These are phyloP conservation scores for Oxytorus armatus DNA, from an alignment of 2,888 invertebrate species.

Conservation along the genomic window DNA sequence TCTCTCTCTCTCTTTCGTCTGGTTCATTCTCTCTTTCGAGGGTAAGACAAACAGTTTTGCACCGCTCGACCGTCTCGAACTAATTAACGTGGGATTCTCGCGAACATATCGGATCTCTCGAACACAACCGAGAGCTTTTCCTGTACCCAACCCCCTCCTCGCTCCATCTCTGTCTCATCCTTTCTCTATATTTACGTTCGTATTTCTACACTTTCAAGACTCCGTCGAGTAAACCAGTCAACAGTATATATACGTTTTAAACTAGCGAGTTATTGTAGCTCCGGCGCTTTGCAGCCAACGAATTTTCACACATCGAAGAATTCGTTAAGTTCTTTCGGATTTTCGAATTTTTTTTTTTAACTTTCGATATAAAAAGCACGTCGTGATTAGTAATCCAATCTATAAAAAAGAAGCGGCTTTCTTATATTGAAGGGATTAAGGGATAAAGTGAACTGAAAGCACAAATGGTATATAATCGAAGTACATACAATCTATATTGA, in stretches of 20 bases:
- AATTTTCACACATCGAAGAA: not conserved
- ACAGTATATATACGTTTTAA: not conserved
- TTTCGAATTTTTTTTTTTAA: not conserved
- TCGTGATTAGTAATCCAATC: not conserved
- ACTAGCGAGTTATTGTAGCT: not conserved
- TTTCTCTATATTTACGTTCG: constrained; percentile 27
- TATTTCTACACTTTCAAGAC: constrained; percentile 34
- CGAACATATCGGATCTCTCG: constrained; percentile 54
- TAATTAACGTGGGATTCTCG: constrained; percentile 79
- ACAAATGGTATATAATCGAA: not conserved
- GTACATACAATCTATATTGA: not conserved
- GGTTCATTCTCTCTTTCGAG: constrained; percentile 69
- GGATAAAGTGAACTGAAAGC: constrained; percentile 1
- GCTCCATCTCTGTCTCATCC: not conserved
- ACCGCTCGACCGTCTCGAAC: constrained; percentile 77
- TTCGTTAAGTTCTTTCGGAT: not conserved
- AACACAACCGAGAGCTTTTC: constrained; percentile 53
- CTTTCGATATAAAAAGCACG: not conserved
- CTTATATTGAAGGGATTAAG: not conserved
- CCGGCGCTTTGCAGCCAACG: not conserved
- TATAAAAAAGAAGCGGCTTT: too few relatives aligned
- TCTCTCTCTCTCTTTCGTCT: constrained; percentile 66
- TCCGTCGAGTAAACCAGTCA: constrained; percentile 10
- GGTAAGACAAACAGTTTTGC: constrained; percentile 80
- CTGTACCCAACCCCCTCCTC: not conserved